Evolutionary conservation across 1,140 invertebrate species (phyloP).

Genomic region (Trachymyrmex cornetzi): DNA sequence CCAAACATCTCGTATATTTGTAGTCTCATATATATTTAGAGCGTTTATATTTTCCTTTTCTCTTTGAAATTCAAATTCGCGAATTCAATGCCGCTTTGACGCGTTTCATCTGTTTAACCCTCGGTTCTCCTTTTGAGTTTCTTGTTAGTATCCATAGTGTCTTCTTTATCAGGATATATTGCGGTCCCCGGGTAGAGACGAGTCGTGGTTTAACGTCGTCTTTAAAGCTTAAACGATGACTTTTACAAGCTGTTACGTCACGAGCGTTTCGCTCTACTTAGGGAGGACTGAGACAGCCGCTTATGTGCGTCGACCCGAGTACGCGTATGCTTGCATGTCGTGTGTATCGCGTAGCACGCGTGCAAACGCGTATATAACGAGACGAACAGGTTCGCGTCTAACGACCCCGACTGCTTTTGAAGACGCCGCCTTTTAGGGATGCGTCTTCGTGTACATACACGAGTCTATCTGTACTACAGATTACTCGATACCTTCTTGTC

Average conservation of each 20-base stretch:
- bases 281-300: conserved; percentile 51
- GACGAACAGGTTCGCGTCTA: conserved; percentile 65
- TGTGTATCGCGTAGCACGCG: conserved; percentile 48
- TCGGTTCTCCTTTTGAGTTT: not conserved
- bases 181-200: not conserved
- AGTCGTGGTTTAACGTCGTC: conserved; percentile 31
- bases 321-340: not conserved
- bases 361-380: conserved; percentile 60
- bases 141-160: conserved; percentile 27
- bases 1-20: not conserved
- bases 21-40: not conserved
- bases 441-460: not conserved
- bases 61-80: not conserved
- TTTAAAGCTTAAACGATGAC: conserved; percentile 48
- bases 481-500: conserved; percentile 25
- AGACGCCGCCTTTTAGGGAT: conserved; percentile 70
- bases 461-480: not conserved
- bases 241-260: conserved; percentile 63
- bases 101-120: not conserved
- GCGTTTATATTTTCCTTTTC: not conserved
- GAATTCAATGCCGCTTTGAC: not conserved
- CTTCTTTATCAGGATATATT: conserved; percentile 49
- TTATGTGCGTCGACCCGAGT: conserved; percentile 26
- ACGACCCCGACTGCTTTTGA: conserved; percentile 69
- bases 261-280: conserved; percentile 68